A percentile compares a stretch with the other conserved stretches of the same genome.
Conservation (phyloP, 2,797 vertebrate species). For the Florisuga fusca region DNA sequence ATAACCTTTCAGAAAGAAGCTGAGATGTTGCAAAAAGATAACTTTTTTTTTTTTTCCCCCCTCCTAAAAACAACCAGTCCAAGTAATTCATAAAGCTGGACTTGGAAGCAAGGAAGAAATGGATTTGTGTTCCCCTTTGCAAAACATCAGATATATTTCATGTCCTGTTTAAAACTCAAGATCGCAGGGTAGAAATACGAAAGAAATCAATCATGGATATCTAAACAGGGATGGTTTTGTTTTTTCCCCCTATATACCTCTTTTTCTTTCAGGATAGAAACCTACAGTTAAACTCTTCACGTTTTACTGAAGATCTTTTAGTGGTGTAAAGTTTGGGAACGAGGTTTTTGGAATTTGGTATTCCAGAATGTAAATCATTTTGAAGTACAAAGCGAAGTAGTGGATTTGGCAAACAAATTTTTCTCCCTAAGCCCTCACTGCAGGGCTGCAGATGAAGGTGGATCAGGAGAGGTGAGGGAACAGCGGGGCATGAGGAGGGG, state of each 20-base stretch:
- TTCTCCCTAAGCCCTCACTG: not conserved
- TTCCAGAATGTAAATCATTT: not conserved
- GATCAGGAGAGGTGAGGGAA: not conserved
- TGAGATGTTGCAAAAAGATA: not conserved
- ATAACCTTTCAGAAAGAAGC: not conserved
- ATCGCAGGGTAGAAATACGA: fast-evolving
- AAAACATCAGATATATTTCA: not conserved
- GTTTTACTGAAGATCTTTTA: not conserved
- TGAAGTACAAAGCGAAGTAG: not conserved
- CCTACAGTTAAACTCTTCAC: not conserved
- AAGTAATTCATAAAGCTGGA: not conserved
- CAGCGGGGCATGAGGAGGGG: fast-evolving
- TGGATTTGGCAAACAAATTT: not conserved
- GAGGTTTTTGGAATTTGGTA: not conserved
- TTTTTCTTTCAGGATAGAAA: not conserved
- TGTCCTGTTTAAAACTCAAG: not conserved
- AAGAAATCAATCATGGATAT: not conserved
- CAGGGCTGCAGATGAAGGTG: not conserved
- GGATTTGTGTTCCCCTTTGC: not conserved
- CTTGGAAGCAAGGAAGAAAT: not conserved
- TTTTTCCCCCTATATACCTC: fast-evolving
- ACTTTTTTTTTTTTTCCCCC: not conserved
- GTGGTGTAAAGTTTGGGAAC: not conserved
- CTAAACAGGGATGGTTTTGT: not conserved
- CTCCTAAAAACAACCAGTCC: not conserved